Base-by-base conservation (phyloP, 1,140 invertebrate species). In the Homalodisca vitripennis region DNA sequence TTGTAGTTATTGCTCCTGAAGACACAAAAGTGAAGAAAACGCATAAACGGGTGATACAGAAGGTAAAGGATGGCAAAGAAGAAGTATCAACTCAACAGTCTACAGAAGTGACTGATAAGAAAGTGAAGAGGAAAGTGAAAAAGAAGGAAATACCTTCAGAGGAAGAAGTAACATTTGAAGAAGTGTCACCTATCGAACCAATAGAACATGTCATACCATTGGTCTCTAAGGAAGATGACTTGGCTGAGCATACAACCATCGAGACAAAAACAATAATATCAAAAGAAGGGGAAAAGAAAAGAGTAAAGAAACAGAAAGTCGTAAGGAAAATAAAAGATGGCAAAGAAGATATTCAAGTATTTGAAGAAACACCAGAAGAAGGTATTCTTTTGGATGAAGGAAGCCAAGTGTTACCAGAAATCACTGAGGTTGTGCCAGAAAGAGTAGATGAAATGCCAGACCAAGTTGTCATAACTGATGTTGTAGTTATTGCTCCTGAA, bases 381-480 rank as follows among this genome's bases (percentile, higher is more conserved):
- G 67, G 60, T 13, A 67, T 68, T n/a, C 20, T 64, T 12, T 12
- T 57, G 47, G 69, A 70, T 20, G 69, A 70, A 66, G 20, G 67
- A 41, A 22, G 60, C n/a, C 20, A 66, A 62, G 20, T 46, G 3
- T 41, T 73, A n/a, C 73, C 71, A 14, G 72, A 71, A 3, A 71
- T 71, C 6, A 57, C 70, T 13, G 62, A 17, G 13, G 46, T 70
- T 70, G 57, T 71, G 46, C 64, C 73, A 48, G 63, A 67, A 57
- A 30, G 63, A 62, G 48, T 72, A 1, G 71, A 75, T 70, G 71
- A 77, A 20, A 66, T 71, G 24, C 68, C 68, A 30, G 71, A 72
- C 30, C 78, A 81, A 69, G 78, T 80, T 3, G 77, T 77, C 2
- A 74, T 82, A 0, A 79, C 81, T 17, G 79, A 84, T 70, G 78